Evolutionary conservation across 2,888 invertebrate genomes (phyloP), one percentile per base, ranked within the genome.

Genomic region (Sinotaia quadrata): DNA sequence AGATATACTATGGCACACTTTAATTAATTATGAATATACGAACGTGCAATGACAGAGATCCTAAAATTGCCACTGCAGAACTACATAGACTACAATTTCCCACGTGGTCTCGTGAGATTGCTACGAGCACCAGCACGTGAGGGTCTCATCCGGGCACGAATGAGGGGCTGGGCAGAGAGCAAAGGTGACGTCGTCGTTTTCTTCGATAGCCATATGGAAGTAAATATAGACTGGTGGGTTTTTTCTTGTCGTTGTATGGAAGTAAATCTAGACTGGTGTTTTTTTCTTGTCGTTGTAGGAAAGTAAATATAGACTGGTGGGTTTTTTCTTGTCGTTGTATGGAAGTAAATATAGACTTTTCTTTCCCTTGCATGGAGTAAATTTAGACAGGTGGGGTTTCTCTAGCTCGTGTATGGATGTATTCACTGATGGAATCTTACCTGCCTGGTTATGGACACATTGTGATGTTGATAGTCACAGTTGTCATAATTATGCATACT

Each of bases 171-270:
- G 29, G 33, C 59, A 21, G 57, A 57, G 36, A 62, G 75, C 15
- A 66, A 59, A 5, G 76, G 74, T 29, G 77, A 77, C 56, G 77
- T 78, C 21, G 54, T 76, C 10, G 61, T 75, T 18, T 68, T 78
- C 52, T 75, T 75, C 36, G 78, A 78, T 61, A 76, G 77, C 56
- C 78, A 78, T 58, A 76, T 77, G 73, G 78, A 78, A 57, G 77
- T 77, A 12, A 78, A 77, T 51, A 68, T 69, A 21, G 68, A 73
- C 51, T 78, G 78, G 78, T 78, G 24, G 67, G 75, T 51, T n/a
- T n/a, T n/a, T n/a, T n/a, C n/a, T n/a, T n/a, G n/a, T n/a, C n/a
- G n/a, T n/a, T n/a, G n/a, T n/a, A n/a, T n/a, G 57, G 54, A 33
- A 62, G 75, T 15, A 66, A 59, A 5, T 75, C 73, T 29, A 76